Conservation (phyloP, 2,797 vertebrate species). For the Mus minutoides region DNA sequence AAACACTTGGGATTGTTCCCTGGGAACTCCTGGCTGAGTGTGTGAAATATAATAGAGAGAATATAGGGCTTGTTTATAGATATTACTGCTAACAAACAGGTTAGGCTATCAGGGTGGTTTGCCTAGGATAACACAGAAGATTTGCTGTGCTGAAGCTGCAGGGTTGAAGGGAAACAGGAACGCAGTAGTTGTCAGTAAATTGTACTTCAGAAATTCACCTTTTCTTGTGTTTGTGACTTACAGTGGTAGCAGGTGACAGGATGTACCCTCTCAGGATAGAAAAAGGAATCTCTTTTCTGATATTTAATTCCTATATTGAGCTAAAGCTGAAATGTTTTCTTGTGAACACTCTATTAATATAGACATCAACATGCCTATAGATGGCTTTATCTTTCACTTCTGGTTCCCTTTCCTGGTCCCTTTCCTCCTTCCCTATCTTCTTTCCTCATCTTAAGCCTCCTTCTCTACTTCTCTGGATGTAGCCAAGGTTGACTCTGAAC, state of each 20-base stretch:
- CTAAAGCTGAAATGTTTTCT: constrained; percentile 13
- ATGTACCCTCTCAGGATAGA: constrained; percentile 12
- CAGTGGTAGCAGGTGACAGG: neutral
- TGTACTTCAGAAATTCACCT: constrained; percentile 64
- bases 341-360: constrained; percentile 21
- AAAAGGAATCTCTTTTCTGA: constrained; percentile 22
- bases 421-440: neutral
- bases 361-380: neutral
- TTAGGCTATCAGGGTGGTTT: constrained; percentile 69
- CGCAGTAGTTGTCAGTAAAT: constrained; percentile 71
- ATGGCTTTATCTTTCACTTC: neutral
- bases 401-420: neutral
- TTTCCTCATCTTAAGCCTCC: no score
- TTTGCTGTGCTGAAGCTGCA: constrained; percentile 57
- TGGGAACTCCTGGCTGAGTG: constrained; percentile 73
- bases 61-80: constrained; percentile 74
- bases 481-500: neutral
- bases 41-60: constrained; percentile 75
- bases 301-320: neutral
- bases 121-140: constrained; percentile 69
- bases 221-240: constrained; percentile 59
- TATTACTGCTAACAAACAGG: constrained; percentile 75
- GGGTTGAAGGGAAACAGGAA: constrained; percentile 64
- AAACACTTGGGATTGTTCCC: constrained; percentile 64
- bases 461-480: neutral